Percentiles rank a stretch among this genome's conserved stretches.
Conservation (phyloP, 2,888 invertebrate genomes). For the Eumerus sabulonum region DNA sequence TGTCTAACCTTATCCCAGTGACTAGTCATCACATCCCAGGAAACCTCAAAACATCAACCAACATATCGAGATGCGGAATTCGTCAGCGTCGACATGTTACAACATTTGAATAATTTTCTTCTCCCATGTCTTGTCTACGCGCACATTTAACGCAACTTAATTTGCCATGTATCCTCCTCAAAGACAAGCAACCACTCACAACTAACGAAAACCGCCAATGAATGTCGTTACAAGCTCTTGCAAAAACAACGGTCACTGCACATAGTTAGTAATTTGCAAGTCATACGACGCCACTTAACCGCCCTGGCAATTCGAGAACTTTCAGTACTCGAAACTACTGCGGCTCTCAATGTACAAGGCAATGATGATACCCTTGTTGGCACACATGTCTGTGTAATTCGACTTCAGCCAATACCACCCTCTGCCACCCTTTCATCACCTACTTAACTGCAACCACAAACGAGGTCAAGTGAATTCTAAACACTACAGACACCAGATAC, state of each 20-base stretch:
- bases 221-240: background rate
- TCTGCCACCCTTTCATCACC: no score
- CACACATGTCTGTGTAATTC: conserved; percentile 16
- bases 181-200: no score
- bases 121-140: no score
- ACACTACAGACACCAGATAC: background rate
- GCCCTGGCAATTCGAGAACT: conserved; percentile 40
- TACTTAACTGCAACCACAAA: conserved; percentile 9
- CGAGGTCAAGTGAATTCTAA: conserved; percentile 19
- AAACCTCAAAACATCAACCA: no score
- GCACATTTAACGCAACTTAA: no score
- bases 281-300: conserved; percentile 37
- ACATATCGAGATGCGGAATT: no score
- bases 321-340: conserved; percentile 34
- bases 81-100: no score
- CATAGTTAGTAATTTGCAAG: conserved; percentile 44
- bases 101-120: no score
- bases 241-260: conserved; percentile 25
- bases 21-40: no score
- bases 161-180: no score
- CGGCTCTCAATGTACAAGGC: background rate
- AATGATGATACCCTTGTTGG: conserved; percentile 12
- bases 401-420: conserved; percentile 1
- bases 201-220: background rate
- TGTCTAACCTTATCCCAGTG: no score